Percentiles rank a stretch among this genome's conserved stretches.
Evolutionary conservation across 2,113 vertebrate genomes (phyloP).

Genomic region (Willisornis vidua): DNA sequence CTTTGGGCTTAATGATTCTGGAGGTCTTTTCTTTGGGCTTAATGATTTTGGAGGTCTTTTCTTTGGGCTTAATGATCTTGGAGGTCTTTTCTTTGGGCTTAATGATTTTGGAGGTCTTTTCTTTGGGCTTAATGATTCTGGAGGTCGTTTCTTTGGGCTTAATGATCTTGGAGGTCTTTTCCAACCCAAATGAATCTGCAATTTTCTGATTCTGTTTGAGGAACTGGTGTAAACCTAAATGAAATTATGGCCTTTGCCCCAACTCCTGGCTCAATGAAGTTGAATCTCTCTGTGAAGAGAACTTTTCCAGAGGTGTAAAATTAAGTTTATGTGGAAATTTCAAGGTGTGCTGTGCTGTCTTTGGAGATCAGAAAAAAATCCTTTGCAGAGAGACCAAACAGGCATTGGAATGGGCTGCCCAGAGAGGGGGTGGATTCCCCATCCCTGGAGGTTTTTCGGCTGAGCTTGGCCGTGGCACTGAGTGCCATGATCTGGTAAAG

Average conservation of each 20-base stretch:
- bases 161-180: background rate
- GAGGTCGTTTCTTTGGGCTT: too few species aligned
- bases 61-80: background rate
- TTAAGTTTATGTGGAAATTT: background rate
- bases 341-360: fast-evolving
- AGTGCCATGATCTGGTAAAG: too few species aligned
- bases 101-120: background rate
- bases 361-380: too few species aligned
- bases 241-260: background rate
- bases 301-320: background rate
- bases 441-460: too few species aligned
- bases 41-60: background rate
- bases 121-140: too few species aligned
- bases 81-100: background rate
- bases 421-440: too few species aligned
- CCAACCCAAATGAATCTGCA: background rate
- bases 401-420: too few species aligned
- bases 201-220: background rate
- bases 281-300: background rate
- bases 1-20: background rate
- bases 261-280: background rate
- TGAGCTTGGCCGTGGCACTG: too few species aligned
- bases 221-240: background rate
- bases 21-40: background rate
- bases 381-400: too few species aligned